Evolutionary conservation across 2,113 vertebrate genomes (phyloP).

Genomic region (Scortum barcoo): DNA sequence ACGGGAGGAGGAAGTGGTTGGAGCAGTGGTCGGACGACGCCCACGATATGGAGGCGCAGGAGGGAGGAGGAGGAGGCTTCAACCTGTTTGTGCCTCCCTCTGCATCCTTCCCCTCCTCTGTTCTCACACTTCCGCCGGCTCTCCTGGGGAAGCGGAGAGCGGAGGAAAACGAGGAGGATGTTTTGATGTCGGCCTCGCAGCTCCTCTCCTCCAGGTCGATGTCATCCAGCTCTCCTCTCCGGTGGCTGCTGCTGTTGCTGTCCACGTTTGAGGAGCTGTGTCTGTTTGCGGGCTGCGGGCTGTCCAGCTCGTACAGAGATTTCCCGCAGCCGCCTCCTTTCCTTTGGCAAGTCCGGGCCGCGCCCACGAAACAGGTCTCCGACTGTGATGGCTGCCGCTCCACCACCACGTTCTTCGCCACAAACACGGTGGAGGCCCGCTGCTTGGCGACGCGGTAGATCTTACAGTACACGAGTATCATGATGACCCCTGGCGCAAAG

Average conservation of each 20-base stretch:
- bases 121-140: slow-evolving; percentile 42
- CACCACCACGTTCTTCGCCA: slow-evolving; percentile 78
- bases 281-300: slow-evolving; percentile 56
- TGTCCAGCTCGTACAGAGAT: slow-evolving; percentile 60
- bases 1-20: slow-evolving; percentile 70
- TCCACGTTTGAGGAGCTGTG: slow-evolving; percentile 46
- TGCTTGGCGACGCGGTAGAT: slow-evolving; percentile 88
- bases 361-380: slow-evolving; percentile 75
- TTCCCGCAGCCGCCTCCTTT: slow-evolving; percentile 1
- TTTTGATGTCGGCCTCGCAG: slow-evolving; percentile 50
- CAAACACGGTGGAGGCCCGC: slow-evolving; percentile 82
- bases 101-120: slow-evolving; percentile 31
- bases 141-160: slow-evolving; percentile 65
- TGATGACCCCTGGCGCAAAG: slow-evolving; percentile 89
- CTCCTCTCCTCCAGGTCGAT: slow-evolving; percentile 80
- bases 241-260: slow-evolving; percentile 68
- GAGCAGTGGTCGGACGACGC: slow-evolving; percentile 57
- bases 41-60: slow-evolving; percentile 73
- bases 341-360: slow-evolving; percentile 13
- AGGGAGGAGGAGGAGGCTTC: slow-evolving; percentile 58
- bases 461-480: slow-evolving; percentile 90
- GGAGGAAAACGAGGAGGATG: slow-evolving; percentile 57
- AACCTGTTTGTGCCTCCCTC: slow-evolving; percentile 31
- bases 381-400: slow-evolving; percentile 74
- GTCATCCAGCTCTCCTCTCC: slow-evolving; percentile 80